Base-by-base conservation (phyloP, 2,113 vertebrate species). In the Triplophysa siluroides region DNA sequence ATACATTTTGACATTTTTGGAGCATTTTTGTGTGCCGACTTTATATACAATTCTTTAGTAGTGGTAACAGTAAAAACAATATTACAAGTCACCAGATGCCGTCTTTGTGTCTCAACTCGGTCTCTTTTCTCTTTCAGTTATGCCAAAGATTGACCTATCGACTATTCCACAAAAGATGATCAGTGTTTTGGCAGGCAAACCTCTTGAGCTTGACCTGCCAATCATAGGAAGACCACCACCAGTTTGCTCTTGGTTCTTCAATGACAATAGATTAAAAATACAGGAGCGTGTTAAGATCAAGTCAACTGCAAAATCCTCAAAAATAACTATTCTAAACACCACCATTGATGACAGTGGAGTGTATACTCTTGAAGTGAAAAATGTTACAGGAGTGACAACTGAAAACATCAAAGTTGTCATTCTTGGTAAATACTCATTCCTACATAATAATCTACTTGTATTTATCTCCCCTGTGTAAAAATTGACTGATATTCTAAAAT, bases 351-450 rank as follows among this genome's bases (percentile, higher is more conserved):
- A 99, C 81, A 96, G 93, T 45, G 97, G 97, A 76, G 92, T 95
- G 66, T 99, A 98, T 52, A 93, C 84, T 0, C 92, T 99, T 80
- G 98, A 99, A 90, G 81, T 98, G 84, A 98, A 97, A 90, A 99
- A 99, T 64, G 81, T 89, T 74, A 94, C 93, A 78, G 97, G 97
- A 88, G 92, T 93, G 73, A 90, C 92, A 65, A 90, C 85, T 19
- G 98, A 98, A 86, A 92, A 90, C 82, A 86, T 99, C 90, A 98
- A 96, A 87, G 93, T 97, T 83, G 91, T 96, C 86, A 92, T 98
- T 88, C 96, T 99, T 81, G 96, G 97, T 98, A 95, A 95, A 95
- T 23, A 70, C 83, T 81, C 45, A 16, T 29, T 5, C 7, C 33
- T 38, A 38, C 33, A 38, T 82, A n/a, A 72, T 63, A 68, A 58